These are phyloP conservation scores for Sebastes oblongus DNA, from an alignment of 2,797 vertebrate species.

Conservation along the genomic window DNA sequence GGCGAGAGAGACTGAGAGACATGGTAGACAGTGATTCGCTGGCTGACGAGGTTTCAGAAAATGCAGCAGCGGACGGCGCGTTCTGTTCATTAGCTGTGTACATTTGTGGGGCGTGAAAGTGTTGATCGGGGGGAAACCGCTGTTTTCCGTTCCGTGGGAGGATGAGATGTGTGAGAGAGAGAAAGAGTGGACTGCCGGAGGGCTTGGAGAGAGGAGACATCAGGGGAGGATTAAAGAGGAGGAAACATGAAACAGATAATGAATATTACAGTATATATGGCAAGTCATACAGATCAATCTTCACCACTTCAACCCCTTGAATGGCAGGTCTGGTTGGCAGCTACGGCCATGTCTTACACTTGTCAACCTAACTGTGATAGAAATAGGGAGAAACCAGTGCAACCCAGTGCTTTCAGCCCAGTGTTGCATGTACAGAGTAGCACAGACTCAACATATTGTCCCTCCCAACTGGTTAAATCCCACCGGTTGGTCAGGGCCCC, in stretches of 20 bases:
- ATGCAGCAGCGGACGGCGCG: constrained; percentile 7
- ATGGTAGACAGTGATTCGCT: constrained; percentile 35
- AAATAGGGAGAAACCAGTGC: not conserved
- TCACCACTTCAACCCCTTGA: not conserved
- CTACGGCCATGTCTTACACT: not conserved
- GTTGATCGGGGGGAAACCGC: constrained; percentile 1
- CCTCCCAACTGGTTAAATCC: not conserved
- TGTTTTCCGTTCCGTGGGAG: not conserved
- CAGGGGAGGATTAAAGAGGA: not conserved
- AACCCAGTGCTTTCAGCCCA: not conserved
- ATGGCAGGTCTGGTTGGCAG: not conserved
- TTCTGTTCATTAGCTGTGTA: constrained; percentile 33
- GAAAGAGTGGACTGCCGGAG: not conserved
- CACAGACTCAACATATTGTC: not conserved
- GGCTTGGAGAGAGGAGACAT: not conserved
- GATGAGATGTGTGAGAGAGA: constrained; percentile 4
- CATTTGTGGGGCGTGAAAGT: not conserved
- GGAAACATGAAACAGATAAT: not conserved
- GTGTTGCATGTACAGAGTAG: not conserved
- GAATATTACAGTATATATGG: not conserved
- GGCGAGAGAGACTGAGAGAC: constrained; percentile 49
- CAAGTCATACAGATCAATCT: not conserved
- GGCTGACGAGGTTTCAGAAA: constrained; percentile 44
- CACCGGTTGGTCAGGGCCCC: too few relatives aligned
- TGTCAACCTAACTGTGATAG: not conserved